Conservation (phyloP, 1,140 invertebrate species). For the Bombus impatiens region DNA sequence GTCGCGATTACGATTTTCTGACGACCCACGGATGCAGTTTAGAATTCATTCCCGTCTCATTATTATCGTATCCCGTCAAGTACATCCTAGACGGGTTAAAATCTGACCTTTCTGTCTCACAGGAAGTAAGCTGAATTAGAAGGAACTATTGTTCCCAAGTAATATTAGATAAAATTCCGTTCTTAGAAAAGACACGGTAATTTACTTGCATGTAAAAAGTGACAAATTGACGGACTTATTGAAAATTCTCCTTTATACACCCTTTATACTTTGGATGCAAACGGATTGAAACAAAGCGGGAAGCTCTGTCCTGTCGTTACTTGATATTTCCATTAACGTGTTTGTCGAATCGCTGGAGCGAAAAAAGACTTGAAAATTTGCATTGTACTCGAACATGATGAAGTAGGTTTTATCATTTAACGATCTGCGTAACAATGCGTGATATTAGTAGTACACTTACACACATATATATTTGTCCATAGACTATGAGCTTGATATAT, state of each 20-base stretch:
- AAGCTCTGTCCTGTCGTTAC: neutral
- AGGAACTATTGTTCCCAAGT: too few relatives aligned
- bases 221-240: neutral
- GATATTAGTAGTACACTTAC: neutral
- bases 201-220: neutral
- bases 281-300: neutral
- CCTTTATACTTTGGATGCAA: too few relatives aligned
- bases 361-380: neutral
- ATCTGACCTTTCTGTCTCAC: neutral
- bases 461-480: neutral
- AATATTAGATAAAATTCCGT: neutral
- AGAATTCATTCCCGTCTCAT: neutral
- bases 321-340: constrained; percentile 23
- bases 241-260: neutral
- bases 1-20: neutral
- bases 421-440: constrained; percentile 34
- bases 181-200: neutral
- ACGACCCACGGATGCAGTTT: neutral
- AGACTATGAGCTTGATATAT: neutral
- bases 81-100: neutral
- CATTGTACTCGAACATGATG: neutral
- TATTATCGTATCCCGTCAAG: too few relatives aligned
- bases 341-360: neutral
- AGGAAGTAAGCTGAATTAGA: too few relatives aligned
- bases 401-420: constrained; percentile 22